Evolutionary conservation across 2,113 vertebrate genomes (phyloP), one percentile per base, ranked within the genome.

Genomic region (Pungitius pungitius): DNA sequence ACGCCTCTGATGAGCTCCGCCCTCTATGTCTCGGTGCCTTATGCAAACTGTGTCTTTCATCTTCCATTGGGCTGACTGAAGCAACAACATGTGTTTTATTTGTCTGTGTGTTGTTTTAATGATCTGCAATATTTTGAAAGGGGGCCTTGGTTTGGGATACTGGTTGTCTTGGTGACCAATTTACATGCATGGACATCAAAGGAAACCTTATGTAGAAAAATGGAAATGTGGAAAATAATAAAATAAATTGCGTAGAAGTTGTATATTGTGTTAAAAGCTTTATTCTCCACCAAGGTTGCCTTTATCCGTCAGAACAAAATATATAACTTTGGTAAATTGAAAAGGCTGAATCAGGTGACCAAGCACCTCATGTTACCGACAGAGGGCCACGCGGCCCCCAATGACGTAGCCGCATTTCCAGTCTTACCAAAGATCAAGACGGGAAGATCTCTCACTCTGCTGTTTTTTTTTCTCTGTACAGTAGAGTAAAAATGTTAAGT

Each of bases 101-200:
- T 72, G 26, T 77, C 10, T 2, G 27, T 75, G 39, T 58, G 73
- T n/a, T 27, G 45, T 58, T 65, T 26, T 2, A 70, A 55, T 55
- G 69, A 43, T 51, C 52, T 72, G 82, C 72, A 77, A 12, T 14
- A 57, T 7, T 33, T 62, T 4, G 33, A 42, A 42, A 40, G 51
- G 6, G 3, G 67, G 65, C 72, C 63, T 74, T 75, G 40, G 47
- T 93, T 88, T 88, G 86, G 81, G 76, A 92, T 91, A 87, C 77
- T 92, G 89, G 93, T 91, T 81, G 18, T 93, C 91, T 94, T 93
- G 90, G 82, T 89, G 80, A 88, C 68, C 92, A 92, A 89, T 95
- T n/a, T 93, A 95, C 94, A 94, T 95, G 96, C 96, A 97, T 96
- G 96, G 96, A 96, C 88, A 83, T 91, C 82, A 82, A 91, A 94